Conservation (phyloP, 1,140 invertebrate species). For the Procambarus clarkii region DNA sequence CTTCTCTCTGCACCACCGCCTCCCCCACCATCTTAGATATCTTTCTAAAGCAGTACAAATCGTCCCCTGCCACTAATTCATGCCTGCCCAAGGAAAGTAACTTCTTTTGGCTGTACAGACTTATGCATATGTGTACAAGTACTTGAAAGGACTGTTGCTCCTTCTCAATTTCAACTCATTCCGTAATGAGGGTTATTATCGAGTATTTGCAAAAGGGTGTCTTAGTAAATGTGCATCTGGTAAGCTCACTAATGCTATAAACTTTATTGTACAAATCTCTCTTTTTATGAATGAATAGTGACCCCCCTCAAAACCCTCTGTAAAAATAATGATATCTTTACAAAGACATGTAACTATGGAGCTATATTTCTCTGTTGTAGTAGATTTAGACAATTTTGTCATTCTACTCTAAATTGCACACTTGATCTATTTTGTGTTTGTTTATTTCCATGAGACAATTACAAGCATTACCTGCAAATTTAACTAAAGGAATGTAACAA, state of each 20-base stretch:
- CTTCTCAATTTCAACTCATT: neutral
- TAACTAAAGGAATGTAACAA: no score
- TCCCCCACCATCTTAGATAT: conserved; percentile 78
- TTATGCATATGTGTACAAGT: conserved; percentile 56
- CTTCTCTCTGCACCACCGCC: conserved; percentile 80
- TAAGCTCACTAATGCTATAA: conserved; percentile 5
- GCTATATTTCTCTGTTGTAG: no score
- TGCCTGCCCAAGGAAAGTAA: conserved; percentile 6
- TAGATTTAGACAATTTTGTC: no score
- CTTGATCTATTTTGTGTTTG: no score
- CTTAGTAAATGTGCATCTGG: conserved; percentile 5
- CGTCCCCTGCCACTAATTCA: conserved; percentile 13
- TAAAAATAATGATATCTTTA: no score
- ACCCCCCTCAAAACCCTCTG: no score
- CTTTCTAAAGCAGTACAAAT: conserved; percentile 50
- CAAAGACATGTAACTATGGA: no score
- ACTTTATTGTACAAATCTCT: conserved; percentile 7
- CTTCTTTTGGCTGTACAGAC: conserved; percentile 9
- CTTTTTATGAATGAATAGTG: conserved; percentile 1
- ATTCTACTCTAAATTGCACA: no score
- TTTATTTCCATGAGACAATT: no score
- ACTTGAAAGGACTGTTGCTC: neutral
- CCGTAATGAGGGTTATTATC: neutral
- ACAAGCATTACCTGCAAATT: no score
- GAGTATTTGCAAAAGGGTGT: conserved; percentile 12